Base-by-base conservation (phyloP, 2,797 vertebrate species). In the Myiotriccus ornatus region DNA sequence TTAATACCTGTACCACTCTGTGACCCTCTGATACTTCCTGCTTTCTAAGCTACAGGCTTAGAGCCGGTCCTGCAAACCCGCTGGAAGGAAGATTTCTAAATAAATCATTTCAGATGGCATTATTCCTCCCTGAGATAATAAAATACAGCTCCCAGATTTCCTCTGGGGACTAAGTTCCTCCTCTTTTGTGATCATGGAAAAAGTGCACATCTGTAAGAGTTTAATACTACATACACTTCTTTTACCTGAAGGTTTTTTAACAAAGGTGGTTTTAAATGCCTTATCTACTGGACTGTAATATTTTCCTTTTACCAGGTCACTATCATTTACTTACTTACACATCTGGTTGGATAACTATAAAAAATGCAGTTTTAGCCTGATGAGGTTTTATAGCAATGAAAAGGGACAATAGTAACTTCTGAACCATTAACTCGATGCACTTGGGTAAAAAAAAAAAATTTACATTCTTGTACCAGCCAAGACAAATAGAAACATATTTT, bases 31-130 rank as follows among this genome's bases (percentile, higher is more conserved):
- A 91, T 41, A 94, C 69, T 57, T 86, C 87, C 84, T 91, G 87
- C 88, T 97, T 96, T 95, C 89, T 96, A 93, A 97, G 20, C 39
- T 85, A 75, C 53, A 93, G 75, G 79, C 73, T 95, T 93, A 94
- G 77, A 94, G 84, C 63, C 85, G 90, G 74, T 91, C 76, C 53
- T 94, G 71, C 71, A 84, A 88, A 55, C 65, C 74, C 56, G 71
- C 84, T 62, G 55, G 65, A 76, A 46, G 81, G 25, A 84, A 90
- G 25, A 63, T 47, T 90, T 73, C 87, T 89, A 50, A 94, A 91
- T 92, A 90, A 94, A 90, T 95, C 9, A 94, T 60, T 94, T 96
- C 68, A 64, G 49, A 81, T 37, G 87, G 81, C 71, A 95, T 68
- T 82, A 73, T 17, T 86, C 67, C 52, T 94, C 65, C 83, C 56